Evolutionary conservation across 2,888 invertebrate species (phyloP).

Genomic region (Sesia apiformis): DNA sequence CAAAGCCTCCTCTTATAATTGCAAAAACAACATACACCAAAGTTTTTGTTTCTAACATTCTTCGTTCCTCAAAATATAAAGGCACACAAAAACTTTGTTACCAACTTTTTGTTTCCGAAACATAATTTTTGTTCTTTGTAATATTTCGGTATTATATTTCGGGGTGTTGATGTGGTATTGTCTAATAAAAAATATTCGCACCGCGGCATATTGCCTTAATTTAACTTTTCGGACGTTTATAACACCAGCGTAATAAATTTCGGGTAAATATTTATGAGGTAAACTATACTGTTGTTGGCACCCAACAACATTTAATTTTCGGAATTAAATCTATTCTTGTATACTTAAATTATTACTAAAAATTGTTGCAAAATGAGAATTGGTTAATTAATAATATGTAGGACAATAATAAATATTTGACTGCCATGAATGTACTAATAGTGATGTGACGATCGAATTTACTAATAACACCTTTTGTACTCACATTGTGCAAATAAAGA

Average conservation of each 20-base stretch:
- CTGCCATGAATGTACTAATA: no score
- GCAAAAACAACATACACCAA: neutral
- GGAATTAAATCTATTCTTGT: no score
- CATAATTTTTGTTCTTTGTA: neutral
- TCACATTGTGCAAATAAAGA: no score
- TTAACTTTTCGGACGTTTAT: slow-evolving; percentile 20
- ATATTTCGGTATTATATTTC: neutral
- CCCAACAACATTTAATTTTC: neutral
- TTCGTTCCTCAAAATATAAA: neutral
- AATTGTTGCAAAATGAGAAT: no score
- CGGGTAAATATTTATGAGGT: slow-evolving; percentile 1
- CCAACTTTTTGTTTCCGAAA: neutral
- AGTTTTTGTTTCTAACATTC: neutral
- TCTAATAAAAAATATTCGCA: slow-evolving; percentile 1
- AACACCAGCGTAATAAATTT: slow-evolving; percentile 15
- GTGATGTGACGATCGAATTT: no score
- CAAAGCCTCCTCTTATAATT: neutral
- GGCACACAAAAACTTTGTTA: neutral
- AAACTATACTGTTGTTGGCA: neutral
- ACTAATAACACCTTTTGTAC: no score
- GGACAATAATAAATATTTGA: no score
- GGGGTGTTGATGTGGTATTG: neutral
- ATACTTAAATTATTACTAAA: no score
- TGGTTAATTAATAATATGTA: no score
- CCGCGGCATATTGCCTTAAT: slow-evolving; percentile 22